Base-by-base conservation (phyloP, 2,888 invertebrate genomes). In the Drosophila ochracea region DNA sequence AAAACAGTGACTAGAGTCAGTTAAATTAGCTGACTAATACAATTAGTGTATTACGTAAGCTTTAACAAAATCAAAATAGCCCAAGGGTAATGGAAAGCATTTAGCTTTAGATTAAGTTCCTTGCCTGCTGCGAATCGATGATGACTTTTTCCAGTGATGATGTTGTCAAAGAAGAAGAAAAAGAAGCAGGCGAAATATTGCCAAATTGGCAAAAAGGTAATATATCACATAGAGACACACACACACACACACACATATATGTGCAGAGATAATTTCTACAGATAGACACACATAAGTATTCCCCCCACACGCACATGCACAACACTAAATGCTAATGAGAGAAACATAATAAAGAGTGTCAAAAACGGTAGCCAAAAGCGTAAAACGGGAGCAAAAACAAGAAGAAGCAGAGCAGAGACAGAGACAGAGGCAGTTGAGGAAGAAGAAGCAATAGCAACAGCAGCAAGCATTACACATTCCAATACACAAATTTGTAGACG, bases 341-440 rank as follows among this genome's bases (percentile, higher is more conserved):
- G 31, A 25, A 35, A 33, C 16, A 55, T 37, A 28, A 73, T 53
- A 69, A 68, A 50, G 39, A 61, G 30, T 65, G 55, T 60, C 47
- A 47, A 47, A 71, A 80, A 70, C 82, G 37, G 81, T 78, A 78
- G 81, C 65, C 67, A 57, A 72, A 57, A 60, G 63, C 72, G 61
- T 61, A 61, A 71, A 54, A 71, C 53, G 60, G 72, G 30, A 61
- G 61, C 58, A 71, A 39, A 35, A 62, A 39, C 47, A 41, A 41
- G n/a, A 7, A 57, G 11, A 53, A 54, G 10, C 25, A 37, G 25
- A 28, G 13, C 39, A 41, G 10, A 2, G 9, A 1, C 41, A 41
- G 2, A n/a, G 10, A 1, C 41, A 41, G 2, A n/a, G 10, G 5
- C 41, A n/a, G 31, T 31, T 31, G n/a, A 4, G 10, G 2, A 4